Evolutionary conservation across 2,113 vertebrate species (phyloP), one percentile per base, ranked within the genome.

Genomic region (Eolophus roseicapilla): DNA sequence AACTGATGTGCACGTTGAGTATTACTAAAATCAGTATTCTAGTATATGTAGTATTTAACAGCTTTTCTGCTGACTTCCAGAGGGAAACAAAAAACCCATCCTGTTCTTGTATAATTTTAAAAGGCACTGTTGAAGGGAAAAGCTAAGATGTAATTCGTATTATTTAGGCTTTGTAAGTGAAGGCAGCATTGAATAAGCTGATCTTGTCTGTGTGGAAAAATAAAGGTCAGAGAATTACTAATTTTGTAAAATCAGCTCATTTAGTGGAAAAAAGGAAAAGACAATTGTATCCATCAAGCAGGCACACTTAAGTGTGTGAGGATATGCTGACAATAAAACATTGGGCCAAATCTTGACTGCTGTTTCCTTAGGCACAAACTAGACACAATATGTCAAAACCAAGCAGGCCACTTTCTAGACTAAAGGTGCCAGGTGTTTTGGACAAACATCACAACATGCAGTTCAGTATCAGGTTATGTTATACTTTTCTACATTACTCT

Each of bases 1-100:
- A 97, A 96, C 94, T 87, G 71, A 94, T 87, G 44, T 98, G 98
- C 98, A 98, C 97, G 98, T 96, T 96, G 92, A 97, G 43, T 97
- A 96, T 97, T 95, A 94, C 94, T 94, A 91, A 92, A 94, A 93
- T 95, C 94, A 90, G 69, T 96, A 96, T 96, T 93, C 89, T 97
- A 97, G 89, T 96, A 85, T 97, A 96, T 96, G 91, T 97, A 96
- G 93, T 96, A 96, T 97, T 96, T 95, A 97, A 93, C 73, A 96
- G 89, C 96, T 95, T 95, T 97, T 97, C 95, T 97, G 93, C 84
- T 97, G 95, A 96, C 75, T 96, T 97, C 93, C 95, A 95, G 89
- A 96, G 81, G 92, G 74, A 91, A 41, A 82, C 82, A 80, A 50
- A 64, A 20, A 69, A 82, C 91, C 68, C 90, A 93, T 96, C 86